A percentile compares a stretch with the other conserved stretches of the same genome.
These are phyloP conservation scores for Mythimna impura DNA, from an alignment of 2,888 invertebrate genomes.

Conservation along the genomic window DNA sequence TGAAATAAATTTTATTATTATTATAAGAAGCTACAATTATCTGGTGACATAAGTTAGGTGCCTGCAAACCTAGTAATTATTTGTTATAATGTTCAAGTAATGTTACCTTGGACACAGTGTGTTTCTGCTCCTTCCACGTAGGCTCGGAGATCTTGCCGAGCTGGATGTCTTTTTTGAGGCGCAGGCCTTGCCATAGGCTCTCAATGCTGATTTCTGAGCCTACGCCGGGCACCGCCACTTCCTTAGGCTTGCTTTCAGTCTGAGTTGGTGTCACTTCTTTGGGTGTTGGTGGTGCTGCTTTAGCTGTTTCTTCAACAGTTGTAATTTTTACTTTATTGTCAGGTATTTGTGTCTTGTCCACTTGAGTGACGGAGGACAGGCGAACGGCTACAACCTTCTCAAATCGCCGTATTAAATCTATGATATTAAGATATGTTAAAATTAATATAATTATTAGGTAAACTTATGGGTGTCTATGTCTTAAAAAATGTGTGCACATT, in stretches of 20 bases:
- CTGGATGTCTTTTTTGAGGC: conserved; percentile 82
- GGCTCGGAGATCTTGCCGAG: conserved; percentile 85
- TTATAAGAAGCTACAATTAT: too few species aligned
- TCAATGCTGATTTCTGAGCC: conserved; percentile 81
- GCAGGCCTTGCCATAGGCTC: conserved; percentile 82
- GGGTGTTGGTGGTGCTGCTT: neutral
- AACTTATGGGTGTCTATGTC: neutral
- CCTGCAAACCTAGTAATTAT: neutral
- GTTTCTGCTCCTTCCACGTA: conserved; percentile 83
- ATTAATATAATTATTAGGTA: neutral
- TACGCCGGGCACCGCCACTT: conserved; percentile 61
- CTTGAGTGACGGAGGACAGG: conserved; percentile 67
- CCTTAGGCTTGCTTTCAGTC: conserved; percentile 44
- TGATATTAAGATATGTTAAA: conserved; percentile 39
- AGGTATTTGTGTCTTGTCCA: conserved; percentile 34
- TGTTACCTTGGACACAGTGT: conserved; percentile 82
- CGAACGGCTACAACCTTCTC: conserved; percentile 77
- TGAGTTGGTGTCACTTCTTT: conserved; percentile 15
- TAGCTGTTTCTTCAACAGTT: conserved; percentile 66
- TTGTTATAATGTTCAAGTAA: neutral
- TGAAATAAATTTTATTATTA: too few species aligned
- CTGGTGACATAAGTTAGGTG: neutral
- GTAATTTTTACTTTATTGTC: conserved; percentile 65
- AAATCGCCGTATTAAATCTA: conserved; percentile 80
- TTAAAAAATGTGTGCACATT: neutral